Base-by-base conservation (phyloP, 2,888 invertebrate genomes). In the Pristionchus arcanus region DNA sequence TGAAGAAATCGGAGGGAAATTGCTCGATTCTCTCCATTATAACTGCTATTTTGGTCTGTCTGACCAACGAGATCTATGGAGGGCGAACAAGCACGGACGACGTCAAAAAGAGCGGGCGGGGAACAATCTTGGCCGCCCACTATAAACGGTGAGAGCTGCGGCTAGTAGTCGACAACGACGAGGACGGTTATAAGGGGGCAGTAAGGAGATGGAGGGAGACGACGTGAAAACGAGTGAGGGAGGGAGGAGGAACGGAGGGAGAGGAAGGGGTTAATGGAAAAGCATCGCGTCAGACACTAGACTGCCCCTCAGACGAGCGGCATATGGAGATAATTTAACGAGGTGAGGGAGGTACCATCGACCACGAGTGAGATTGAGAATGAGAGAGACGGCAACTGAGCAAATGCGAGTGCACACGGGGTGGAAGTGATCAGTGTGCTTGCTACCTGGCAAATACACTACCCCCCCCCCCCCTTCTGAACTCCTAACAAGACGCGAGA, bases 41-140 rank as follows among this genome's bases (percentile, higher is more conserved):
- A 31, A 21, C 25, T 63, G 63, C 25, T n/a, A 21, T 25, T 11
- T 63, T 21, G 25, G 11, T n/a, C 25, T 63, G n/a, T 63, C 63
- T 63, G n/a, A 3, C 31, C 34, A 21, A 16, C 34, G 19, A 34
- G 34, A 71, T 11, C 28, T 15, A 16, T 16, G 71, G 19, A 31
- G 71, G 31, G 68, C 4, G 28, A 68, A n/a, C 28, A 68, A 28
- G 77, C 42, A n/a, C 42, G 49, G 49, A 42, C 74, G 74, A 74
- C 74, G 74, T 74, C 37, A 74, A 74, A 74, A 37, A 37, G 37
- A 74, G 74, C 74, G 74, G 37, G 74, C 21, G 74, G 74, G 74
- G 74, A 37, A 74, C 74, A 74, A 74, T 74, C 34, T 74, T 25
- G 37, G 31, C 74, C 74, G 74, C 74, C 74, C 74, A 34, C 74